Percentiles rank a stretch among this genome's conserved stretches.
phyloP scores from a whole-genome alignment of 2,797 vertebrate species.

The Pangasius macronema region DNA sequence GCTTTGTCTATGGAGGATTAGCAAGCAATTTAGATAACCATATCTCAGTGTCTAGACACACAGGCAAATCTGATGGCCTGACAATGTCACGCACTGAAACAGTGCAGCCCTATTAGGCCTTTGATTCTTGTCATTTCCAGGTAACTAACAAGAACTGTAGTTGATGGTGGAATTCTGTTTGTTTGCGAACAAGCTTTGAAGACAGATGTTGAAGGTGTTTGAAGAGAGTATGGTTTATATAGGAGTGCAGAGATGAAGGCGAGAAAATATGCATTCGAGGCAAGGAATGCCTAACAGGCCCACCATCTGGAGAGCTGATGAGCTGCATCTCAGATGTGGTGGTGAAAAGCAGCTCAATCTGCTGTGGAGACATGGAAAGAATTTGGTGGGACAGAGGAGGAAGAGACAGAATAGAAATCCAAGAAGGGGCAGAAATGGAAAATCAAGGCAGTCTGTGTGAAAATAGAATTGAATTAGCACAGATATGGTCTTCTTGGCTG shows the following conservation, averaged over 20 bases:
- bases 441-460: neutral
- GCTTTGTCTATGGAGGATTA: slow-evolving; percentile 60
- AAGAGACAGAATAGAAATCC: slow-evolving; percentile 1
- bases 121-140: slow-evolving; percentile 45
- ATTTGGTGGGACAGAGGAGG: slow-evolving; percentile 11
- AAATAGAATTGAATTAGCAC: neutral
- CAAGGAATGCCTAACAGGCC: slow-evolving; percentile 14
- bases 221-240: slow-evolving; percentile 7
- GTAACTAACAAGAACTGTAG: slow-evolving; percentile 53
- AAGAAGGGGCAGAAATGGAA: slow-evolving; percentile 1
- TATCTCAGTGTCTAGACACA: slow-evolving; percentile 72
- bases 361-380: slow-evolving; percentile 39
- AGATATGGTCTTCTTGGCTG: neutral
- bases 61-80: slow-evolving; percentile 49
- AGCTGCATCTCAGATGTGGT: slow-evolving; percentile 26
- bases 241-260: neutral
- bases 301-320: slow-evolving; percentile 40
- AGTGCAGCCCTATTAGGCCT: slow-evolving; percentile 62
- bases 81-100: slow-evolving; percentile 58
- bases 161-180: slow-evolving; percentile 55
- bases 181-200: slow-evolving; percentile 43
- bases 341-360: slow-evolving; percentile 26
- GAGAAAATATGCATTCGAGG: slow-evolving; percentile 13
- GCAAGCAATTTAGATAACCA: slow-evolving; percentile 73
- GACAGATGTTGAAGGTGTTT: slow-evolving; percentile 29